Conservation (phyloP, 2,888 invertebrate genomes). For the Drosophila nr. perissopoda region DNA sequence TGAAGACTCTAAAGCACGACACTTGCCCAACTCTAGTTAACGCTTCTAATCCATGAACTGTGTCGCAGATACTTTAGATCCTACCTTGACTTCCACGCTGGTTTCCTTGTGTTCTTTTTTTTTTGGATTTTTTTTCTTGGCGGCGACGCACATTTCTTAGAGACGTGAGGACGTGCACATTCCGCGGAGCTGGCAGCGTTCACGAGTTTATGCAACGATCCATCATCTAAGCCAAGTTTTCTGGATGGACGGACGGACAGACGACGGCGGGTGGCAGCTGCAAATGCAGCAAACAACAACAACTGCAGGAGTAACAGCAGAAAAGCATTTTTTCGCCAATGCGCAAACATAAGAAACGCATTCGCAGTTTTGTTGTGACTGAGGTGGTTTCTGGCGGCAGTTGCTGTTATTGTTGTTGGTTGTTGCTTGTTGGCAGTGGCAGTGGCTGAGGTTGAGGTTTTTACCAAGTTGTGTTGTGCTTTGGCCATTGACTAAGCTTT, state of each 20-base stretch:
- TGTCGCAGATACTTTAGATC: conserved; percentile 37
- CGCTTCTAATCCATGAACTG: conserved; percentile 58
- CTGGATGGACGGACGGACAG: conserved; percentile 3
- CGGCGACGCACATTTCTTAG: conserved; percentile 54
- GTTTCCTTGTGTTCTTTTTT: neutral
- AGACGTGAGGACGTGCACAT: conserved; percentile 52
- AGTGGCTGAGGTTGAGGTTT: conserved; percentile 19
- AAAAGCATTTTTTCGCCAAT: conserved; percentile 66
- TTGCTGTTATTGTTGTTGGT: conserved; percentile 13
- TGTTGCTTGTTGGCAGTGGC: conserved; percentile 30
- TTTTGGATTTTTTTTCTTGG: neutral
- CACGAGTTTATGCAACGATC: conserved; percentile 74
- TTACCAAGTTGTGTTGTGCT: conserved; percentile 31
- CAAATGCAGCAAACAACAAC: conserved; percentile 43
- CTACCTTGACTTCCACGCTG: neutral
- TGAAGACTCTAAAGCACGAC: neutral
- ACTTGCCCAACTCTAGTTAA: neutral
- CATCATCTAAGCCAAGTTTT: conserved; percentile 62
- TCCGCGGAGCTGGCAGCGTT: conserved; percentile 44
- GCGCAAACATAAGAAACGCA: conserved; percentile 78
- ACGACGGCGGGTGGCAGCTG: conserved; percentile 65
- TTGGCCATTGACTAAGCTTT: conserved; percentile 47
- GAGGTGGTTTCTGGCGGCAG: conserved; percentile 25
- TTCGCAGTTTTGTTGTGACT: conserved; percentile 28
- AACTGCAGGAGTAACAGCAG: conserved; percentile 50